Base-by-base conservation (phyloP, 2,797 vertebrate genomes). In the Phrynocephalus forsythii region DNA sequence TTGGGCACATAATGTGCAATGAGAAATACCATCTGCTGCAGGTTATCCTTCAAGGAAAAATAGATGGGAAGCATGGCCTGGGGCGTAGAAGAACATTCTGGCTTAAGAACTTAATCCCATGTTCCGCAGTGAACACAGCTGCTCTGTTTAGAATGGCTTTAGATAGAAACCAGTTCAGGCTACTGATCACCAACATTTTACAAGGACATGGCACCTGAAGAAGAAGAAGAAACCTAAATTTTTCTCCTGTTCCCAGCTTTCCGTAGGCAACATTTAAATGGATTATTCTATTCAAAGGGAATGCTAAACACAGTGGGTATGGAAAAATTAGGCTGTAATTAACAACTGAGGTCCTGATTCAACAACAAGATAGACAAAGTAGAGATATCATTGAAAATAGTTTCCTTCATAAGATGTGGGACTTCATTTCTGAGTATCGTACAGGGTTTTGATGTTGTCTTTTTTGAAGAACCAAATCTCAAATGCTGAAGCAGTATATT, bases 401-500 rank as follows among this genome's bases (percentile, higher is more conserved):
- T 28, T 84, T 63, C 88, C 22, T 0, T 0, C 75, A 85, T 60
- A 82, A 26, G 86, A 44, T 26, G 30, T 18, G 2, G 79, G 71
- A 22, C 6, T 88, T 88, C 13, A 77, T 84, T 88, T 85, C 24
- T 63, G 79, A 84, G 6, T 0, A 0, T 5, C 89, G 76, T 69
- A n/a, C 15, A 15, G 68, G 82, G 30, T 13, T 92, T 91, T 94
- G 44, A 85, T 92, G 90, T 88, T 15, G 79, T n/a, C 1, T 24
- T 76, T 87, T 56, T 90, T 30, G 83, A 84, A 86, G 71, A 86
- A 22, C 13, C 50, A 77, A 44, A 38, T 73, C 5, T 33, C 22
- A 48, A 15, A 1, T 0, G 76, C 60, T 48, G 26, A 89, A 81
- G 26, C 80, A 56, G 78, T 13, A 1, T 89, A 66, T 81, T 87